A percentile compares a stretch with the other conserved stretches of the same genome.
Conservation (phyloP, 2,113 vertebrate genomes). For the Butorides virescens region DNA sequence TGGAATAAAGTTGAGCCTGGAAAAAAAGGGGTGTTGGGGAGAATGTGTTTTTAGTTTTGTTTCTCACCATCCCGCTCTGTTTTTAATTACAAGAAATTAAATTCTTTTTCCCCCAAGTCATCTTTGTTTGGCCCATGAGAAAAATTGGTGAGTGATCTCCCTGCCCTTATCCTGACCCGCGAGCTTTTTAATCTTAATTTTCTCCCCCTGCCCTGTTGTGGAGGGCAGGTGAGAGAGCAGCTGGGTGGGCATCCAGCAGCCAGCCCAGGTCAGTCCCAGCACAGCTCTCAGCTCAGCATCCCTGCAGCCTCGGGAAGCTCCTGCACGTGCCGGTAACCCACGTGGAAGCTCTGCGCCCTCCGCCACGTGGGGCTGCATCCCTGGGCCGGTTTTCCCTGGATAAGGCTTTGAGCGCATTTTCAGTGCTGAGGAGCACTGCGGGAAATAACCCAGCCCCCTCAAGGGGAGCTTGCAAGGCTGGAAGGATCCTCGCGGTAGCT, state of each 20-base stretch:
- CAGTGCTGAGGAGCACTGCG: not conserved
- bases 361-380: accelerated
- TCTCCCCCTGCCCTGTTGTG: not conserved
- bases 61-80: not conserved
- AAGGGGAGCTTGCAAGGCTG: not conserved
- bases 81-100: not conserved
- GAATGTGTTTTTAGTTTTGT: not conserved
- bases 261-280: not conserved
- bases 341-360: not conserved
- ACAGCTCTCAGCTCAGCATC: not conserved
- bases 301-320: not conserved
- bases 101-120: not conserved
- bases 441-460: not conserved
- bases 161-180: not conserved
- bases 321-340: not conserved
- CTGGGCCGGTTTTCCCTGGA: not conserved
- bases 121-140: not conserved
- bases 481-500: not conserved
- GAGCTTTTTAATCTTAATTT: not conserved
- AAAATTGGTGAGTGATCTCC: not conserved
- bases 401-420: not conserved
- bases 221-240: not conserved
- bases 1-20: not conserved
- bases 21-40: not conserved
- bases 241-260: not conserved